phyloP scores from a whole-genome alignment of 30 jellyfish, hydroid and myxozoan genomes.

The Pelagia noctiluca region DNA sequence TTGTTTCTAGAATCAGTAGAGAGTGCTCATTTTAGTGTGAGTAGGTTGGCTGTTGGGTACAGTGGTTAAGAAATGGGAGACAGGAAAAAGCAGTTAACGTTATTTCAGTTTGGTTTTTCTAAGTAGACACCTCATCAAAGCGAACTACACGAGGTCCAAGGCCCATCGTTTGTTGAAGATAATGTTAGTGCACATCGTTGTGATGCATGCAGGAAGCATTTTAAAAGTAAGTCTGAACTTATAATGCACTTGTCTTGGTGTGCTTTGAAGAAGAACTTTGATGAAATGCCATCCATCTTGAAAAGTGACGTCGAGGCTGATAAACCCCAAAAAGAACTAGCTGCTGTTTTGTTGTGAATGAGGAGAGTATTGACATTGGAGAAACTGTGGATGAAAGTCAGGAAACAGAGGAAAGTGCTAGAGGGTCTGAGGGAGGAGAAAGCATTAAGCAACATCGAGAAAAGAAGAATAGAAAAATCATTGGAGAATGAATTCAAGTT shows the following conservation, averaged over 20 bases:
- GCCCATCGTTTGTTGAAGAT: slow-evolving; percentile 44
- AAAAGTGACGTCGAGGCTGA: slow-evolving; percentile 37
- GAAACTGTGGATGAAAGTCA: slow-evolving; percentile 63
- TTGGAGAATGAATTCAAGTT: not conserved
- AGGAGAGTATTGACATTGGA: slow-evolving; percentile 25
- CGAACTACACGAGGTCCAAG: slow-evolving; percentile 43
- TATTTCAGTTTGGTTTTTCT: slow-evolving; percentile 52
- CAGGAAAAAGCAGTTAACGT: slow-evolving; percentile 5
- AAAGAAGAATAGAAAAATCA: not conserved
- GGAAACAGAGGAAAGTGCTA: slow-evolving; percentile 44
- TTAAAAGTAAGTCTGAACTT: slow-evolving; percentile 38
- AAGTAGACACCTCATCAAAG: slow-evolving; percentile 37
- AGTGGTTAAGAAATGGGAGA: not conserved
- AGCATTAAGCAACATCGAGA: not conserved
- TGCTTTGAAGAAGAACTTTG: slow-evolving; percentile 33
- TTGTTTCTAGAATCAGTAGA: not conserved
- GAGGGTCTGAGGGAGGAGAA: slow-evolving; percentile 47
- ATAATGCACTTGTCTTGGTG: slow-evolving; percentile 51
- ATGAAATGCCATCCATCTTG: slow-evolving; percentile 21
- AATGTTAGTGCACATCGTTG: slow-evolving; percentile 25
- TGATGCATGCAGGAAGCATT: slow-evolving; percentile 33
- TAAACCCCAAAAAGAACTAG: slow-evolving; percentile 42
- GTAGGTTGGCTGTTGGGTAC: too few species aligned
- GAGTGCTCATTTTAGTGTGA: not conserved
- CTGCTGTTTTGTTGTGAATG: slow-evolving; percentile 53